Evolutionary conservation across 2,888 invertebrate species (phyloP).

Genomic region (Magallana nippona): DNA sequence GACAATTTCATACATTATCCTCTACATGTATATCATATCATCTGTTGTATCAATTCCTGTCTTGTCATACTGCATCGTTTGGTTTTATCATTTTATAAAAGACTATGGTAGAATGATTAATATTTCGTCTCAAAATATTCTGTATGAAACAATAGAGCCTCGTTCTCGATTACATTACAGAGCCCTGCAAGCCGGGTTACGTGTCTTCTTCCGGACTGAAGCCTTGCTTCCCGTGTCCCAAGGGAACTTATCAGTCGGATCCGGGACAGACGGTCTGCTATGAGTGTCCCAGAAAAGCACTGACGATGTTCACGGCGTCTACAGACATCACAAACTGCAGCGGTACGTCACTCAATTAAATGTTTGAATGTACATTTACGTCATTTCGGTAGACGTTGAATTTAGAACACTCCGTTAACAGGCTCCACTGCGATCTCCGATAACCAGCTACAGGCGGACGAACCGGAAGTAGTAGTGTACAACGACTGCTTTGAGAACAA

Average conservation of each 20-base stretch:
- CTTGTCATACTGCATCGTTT: too few species aligned
- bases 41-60: too few species aligned
- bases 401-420: not conserved
- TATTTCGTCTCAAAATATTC: too few species aligned
- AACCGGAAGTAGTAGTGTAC: constrained; percentile 60
- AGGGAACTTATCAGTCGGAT: constrained; percentile 80
- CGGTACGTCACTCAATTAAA: constrained; percentile 55
- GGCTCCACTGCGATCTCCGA: not conserved
- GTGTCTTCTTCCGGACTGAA: constrained; percentile 82
- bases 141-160: too few species aligned
- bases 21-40: too few species aligned
- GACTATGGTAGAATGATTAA: too few species aligned
- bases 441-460: constrained; percentile 36
- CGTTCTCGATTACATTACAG: constrained; percentile 76
- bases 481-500: constrained; percentile 82
- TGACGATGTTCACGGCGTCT: constrained; percentile 68
- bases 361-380: too few species aligned
- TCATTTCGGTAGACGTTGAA: too few species aligned
- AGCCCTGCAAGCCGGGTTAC: constrained; percentile 83
- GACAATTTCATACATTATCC: too few species aligned
- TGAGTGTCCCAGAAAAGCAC: constrained; percentile 79
- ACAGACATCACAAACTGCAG: constrained; percentile 70
- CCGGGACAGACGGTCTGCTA: constrained; percentile 77
- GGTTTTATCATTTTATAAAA: too few species aligned
- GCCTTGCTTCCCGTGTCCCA: constrained; percentile 83